Conservation (phyloP, 2,797 vertebrate species). For the Gadopsis bispinosus region DNA sequence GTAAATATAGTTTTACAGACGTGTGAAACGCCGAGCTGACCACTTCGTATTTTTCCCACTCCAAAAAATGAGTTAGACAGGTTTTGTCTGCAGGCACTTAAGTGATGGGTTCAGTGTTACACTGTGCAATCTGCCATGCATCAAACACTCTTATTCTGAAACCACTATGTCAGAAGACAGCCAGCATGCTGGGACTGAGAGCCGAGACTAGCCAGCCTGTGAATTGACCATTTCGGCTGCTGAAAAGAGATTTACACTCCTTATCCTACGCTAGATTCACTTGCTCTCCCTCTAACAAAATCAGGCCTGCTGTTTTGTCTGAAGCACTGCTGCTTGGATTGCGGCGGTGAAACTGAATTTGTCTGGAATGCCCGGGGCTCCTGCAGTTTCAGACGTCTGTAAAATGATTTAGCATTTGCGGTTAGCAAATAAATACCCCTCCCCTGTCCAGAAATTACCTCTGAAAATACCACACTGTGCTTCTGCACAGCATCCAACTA, state of each 20-base stretch:
- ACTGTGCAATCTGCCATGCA: conserved; percentile 25
- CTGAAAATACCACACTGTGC: conserved; percentile 65
- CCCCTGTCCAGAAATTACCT: conserved; percentile 56
- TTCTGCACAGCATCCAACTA: conserved; percentile 67
- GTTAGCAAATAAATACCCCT: conserved; percentile 69
- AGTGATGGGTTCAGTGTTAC: conserved; percentile 29
- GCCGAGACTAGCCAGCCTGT: neutral
- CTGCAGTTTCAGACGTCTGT: conserved; percentile 68
- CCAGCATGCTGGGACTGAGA: conserved; percentile 17
- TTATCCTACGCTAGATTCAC: conserved; percentile 32
- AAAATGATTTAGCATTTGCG: conserved; percentile 66
- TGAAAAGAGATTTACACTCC: conserved; percentile 42
- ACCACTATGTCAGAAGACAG: conserved; percentile 30
- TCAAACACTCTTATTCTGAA: conserved; percentile 30
- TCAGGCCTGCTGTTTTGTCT: conserved; percentile 45
- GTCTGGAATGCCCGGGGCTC: conserved; percentile 52
- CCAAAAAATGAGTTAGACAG: conserved; percentile 12
- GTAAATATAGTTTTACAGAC: conserved; percentile 31
- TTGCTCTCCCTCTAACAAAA: conserved; percentile 37
- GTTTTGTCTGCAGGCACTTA: conserved; percentile 9
- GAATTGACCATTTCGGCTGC: conserved; percentile 43
- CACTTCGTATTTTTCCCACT: conserved; percentile 9
- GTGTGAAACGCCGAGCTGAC: conserved; percentile 41
- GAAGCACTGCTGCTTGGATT: conserved; percentile 36
- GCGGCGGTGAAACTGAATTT: conserved; percentile 47